Conservation (phyloP, 2,113 vertebrate species). For the Pelecanus crispus region DNA sequence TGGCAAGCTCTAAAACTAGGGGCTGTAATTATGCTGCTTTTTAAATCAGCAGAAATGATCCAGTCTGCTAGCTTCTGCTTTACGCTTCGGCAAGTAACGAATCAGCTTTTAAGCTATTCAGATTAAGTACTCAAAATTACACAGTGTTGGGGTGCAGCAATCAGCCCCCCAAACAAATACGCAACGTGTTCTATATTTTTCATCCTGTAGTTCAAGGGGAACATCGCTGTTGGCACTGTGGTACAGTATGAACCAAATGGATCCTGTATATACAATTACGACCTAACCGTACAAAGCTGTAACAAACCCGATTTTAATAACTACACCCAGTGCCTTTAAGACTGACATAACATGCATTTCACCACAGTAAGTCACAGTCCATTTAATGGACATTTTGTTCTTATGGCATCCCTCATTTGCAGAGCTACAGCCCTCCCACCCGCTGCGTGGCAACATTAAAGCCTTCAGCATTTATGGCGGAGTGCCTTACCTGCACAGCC, state of each 20-base stretch:
- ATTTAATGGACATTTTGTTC: not conserved
- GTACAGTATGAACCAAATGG: not conserved
- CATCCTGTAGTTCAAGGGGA: not conserved
- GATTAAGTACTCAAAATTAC: not conserved
- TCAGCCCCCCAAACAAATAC: not conserved
- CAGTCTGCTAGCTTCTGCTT: not conserved
- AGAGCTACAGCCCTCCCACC: not conserved
- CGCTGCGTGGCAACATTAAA: not conserved
- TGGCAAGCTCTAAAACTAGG: not conserved
- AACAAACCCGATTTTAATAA: not conserved
- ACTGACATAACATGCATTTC: not conserved
- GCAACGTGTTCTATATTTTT: fast-evolving
- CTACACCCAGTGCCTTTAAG: not conserved
- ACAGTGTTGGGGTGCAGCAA: not conserved
- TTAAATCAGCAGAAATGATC: not conserved
- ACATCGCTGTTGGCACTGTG: not conserved
- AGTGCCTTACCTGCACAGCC: not conserved
- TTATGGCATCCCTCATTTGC: fast-evolving
- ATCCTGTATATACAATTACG: too few species aligned
- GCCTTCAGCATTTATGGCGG: not conserved
- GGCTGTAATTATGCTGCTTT: not conserved
- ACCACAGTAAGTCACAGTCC: too few species aligned
- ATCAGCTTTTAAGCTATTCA: not conserved
- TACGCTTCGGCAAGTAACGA: not conserved
- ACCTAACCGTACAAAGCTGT: too few species aligned